phyloP scores from a whole-genome alignment of 2,888 invertebrate genomes.

The Drosophila birchii region DNA sequence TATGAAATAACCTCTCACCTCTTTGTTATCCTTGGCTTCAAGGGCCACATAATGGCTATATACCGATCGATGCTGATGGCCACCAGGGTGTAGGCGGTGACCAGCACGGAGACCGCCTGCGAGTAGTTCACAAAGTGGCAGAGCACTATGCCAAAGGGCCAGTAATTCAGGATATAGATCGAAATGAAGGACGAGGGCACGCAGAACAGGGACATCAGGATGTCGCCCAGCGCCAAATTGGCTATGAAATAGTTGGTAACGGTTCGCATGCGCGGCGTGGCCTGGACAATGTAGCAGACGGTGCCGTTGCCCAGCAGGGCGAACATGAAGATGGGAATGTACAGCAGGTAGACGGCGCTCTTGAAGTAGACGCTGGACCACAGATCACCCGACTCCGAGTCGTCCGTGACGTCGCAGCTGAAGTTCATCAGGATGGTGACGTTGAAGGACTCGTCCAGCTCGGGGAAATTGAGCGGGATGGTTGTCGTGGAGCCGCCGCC shows the following conservation, averaged over 20 bases:
- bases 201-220: constrained; percentile 95
- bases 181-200: constrained; percentile 95
- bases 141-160: constrained; percentile 94
- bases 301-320: constrained; percentile 91
- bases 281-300: constrained; percentile 94
- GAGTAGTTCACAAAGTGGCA: constrained; percentile 94
- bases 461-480: constrained; percentile 10
- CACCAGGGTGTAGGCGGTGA: constrained; percentile 95
- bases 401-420: constrained; percentile 56
- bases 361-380: constrained; percentile 87
- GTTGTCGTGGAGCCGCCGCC: neutral
- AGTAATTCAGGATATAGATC: constrained; percentile 91
- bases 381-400: constrained; percentile 63
- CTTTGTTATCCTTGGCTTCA: constrained; percentile 92
- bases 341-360: constrained; percentile 89
- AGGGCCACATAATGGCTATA: constrained; percentile 95
- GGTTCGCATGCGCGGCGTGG: constrained; percentile 94
- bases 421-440: constrained; percentile 12
- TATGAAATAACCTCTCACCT: constrained; percentile 80
- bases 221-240: constrained; percentile 94
- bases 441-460: constrained; percentile 19
- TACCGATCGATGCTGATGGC: constrained; percentile 96
- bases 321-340: constrained; percentile 89
- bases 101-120: constrained; percentile 92
- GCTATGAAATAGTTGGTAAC: constrained; percentile 97